phyloP scores from a whole-genome alignment of 2,888 invertebrate species.

The Metallyticus violacea region DNA sequence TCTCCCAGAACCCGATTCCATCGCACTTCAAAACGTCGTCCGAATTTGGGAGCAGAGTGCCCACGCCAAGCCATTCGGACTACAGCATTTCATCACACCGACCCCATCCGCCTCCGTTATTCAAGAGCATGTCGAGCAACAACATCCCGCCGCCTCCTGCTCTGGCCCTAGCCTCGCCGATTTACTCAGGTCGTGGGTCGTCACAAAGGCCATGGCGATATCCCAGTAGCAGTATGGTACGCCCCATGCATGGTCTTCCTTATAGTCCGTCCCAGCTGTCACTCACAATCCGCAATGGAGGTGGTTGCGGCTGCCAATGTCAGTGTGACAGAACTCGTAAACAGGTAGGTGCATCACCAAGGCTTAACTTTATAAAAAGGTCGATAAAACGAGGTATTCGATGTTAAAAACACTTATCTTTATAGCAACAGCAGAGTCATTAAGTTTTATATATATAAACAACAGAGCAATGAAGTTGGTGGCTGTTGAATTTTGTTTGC shows the following conservation, averaged over 20 bases:
- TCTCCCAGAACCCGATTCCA: not conserved
- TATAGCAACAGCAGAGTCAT: too few relatives aligned
- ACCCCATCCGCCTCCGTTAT: not conserved
- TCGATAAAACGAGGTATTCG: too few relatives aligned
- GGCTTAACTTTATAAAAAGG: too few relatives aligned
- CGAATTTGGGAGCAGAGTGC: not conserved
- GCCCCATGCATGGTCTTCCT: not conserved
- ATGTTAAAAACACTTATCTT: too few relatives aligned
- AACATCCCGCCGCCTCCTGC: not conserved
- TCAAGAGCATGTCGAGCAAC: slow-evolving; percentile 6
- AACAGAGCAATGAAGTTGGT: too few relatives aligned
- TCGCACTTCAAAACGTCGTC: not conserved
- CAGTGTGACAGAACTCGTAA: slow-evolving; percentile 6
- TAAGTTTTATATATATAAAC: too few relatives aligned
- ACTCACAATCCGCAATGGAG: not conserved
- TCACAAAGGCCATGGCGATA: not conserved
- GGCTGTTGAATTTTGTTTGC: too few relatives aligned
- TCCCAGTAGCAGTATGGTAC: not conserved
- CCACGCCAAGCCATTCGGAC: not conserved
- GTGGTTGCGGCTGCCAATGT: slow-evolving; percentile 6
- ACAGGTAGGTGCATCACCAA: not conserved
- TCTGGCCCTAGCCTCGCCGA: not conserved
- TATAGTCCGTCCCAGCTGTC: slow-evolving; percentile 14
- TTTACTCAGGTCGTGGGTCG: not conserved
- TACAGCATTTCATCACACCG: not conserved